A percentile compares a stretch with the other conserved stretches of the same genome.
These are phyloP conservation scores for Drosophila busckii DNA, from an alignment of 1,140 invertebrate genomes.

Conservation along the genomic window DNA sequence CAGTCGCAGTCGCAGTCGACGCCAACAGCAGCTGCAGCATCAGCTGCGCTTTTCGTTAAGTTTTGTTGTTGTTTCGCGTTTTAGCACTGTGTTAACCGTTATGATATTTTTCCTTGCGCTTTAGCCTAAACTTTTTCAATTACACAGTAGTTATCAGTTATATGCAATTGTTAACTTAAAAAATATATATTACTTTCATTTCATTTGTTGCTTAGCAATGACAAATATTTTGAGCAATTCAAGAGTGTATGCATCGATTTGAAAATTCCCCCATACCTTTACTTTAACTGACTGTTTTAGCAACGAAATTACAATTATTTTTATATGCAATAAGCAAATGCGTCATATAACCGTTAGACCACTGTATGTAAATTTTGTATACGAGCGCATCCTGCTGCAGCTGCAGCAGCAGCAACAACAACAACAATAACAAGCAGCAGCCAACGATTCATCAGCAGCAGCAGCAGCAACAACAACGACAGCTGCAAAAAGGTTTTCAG, in stretches of 20 bases:
- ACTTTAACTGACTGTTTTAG: no score
- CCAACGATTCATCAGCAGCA: conserved; percentile 16
- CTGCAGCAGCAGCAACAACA: conserved; percentile 34
- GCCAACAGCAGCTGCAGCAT: conserved; percentile 25
- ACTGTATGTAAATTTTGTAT: conserved; percentile 30
- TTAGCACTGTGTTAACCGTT: no score
- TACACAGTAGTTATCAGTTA: no score
- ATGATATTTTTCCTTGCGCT: conserved; percentile 41
- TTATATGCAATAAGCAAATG: no score
- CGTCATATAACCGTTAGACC: no score
- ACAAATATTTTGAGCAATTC: no score
- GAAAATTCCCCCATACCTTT: no score
- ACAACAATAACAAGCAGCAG: conserved; percentile 12
- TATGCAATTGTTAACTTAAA: no score
- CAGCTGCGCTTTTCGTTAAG: conserved; percentile 55
- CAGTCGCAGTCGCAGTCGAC: conserved; percentile 1
- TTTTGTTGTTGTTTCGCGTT: conserved; percentile 44
- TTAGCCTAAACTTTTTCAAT: conserved; percentile 15
- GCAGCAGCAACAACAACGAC: conserved; percentile 5
- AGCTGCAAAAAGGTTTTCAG: conserved; percentile 26
- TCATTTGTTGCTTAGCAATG: no score
- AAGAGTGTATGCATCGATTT: no score
- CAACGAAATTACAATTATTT: no score
- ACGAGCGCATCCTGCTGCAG: conserved; percentile 11
- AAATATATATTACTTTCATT: no score